These are phyloP conservation scores for Scomber japonicus DNA, from an alignment of 2,113 vertebrate genomes.

Conservation along the genomic window DNA sequence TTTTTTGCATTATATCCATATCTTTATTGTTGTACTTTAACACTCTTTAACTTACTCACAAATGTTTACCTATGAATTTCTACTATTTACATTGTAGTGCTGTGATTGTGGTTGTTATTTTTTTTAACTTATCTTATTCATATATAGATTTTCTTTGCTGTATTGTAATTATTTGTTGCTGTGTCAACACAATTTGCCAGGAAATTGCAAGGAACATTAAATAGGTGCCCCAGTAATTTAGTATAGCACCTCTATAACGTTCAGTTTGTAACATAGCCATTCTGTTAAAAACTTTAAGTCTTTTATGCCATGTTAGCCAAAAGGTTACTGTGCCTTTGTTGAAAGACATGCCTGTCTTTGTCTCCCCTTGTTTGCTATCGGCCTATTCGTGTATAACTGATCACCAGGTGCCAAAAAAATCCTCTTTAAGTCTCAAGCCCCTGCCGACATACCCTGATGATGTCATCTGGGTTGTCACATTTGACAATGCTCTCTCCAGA, in stretches of 20 bases:
- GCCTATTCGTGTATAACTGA: too few species aligned
- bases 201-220: background rate
- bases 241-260: background rate
- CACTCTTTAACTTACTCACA: background rate
- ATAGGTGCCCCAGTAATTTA: background rate
- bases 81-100: too few species aligned
- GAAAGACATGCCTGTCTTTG: too few species aligned
- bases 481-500: too few species aligned
- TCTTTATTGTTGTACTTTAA: background rate
- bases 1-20: background rate
- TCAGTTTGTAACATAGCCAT: too few species aligned
- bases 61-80: background rate
- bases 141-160: background rate
- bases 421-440: background rate
- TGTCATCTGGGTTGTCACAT: background rate
- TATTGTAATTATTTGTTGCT: background rate
- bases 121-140: background rate
- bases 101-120: too few species aligned
- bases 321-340: too few species aligned
- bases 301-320: too few species aligned
- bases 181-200: background rate
- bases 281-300: too few species aligned
- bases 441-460: background rate
- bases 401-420: too few species aligned
- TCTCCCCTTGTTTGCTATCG: background rate